phyloP scores from a whole-genome alignment of 2,888 invertebrate species.

The Ametastegia equiseti region DNA sequence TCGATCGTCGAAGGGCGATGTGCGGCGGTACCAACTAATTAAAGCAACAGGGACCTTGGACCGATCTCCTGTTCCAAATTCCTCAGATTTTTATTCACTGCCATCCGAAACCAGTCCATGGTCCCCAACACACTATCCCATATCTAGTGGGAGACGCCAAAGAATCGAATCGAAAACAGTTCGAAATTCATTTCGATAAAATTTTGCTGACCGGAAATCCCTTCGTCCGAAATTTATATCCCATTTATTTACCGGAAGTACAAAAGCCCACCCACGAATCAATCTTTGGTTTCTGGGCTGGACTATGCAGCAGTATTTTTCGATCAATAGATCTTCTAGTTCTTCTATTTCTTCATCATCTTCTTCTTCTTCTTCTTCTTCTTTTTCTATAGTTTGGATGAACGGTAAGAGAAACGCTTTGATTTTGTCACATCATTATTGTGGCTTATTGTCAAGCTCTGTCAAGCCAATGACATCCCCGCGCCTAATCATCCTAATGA shows the following conservation, averaged over 20 bases:
- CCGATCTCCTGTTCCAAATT: slow-evolving; percentile 45
- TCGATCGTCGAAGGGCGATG: slow-evolving; percentile 69
- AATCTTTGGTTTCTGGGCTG: not conserved
- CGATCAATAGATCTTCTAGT: not conserved
- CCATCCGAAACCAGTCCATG: slow-evolving; percentile 1
- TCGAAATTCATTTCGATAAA: not conserved
- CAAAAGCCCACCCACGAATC: slow-evolving; percentile 15
- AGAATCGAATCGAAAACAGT: not conserved
- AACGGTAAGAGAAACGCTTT: not conserved
- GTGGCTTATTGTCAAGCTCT: slow-evolving; percentile 21
- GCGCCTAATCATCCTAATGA: slow-evolving; percentile 28
- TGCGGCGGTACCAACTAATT: slow-evolving; percentile 74
- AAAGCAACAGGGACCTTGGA: slow-evolving; percentile 65
- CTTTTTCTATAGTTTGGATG: too few relatives aligned
- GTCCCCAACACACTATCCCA: not conserved
- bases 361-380: too few relatives aligned
- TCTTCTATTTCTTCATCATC: not conserved
- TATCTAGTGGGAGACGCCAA: too few relatives aligned
- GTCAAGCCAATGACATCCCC: slow-evolving; percentile 37
- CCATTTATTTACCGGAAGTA: slow-evolving; percentile 9
- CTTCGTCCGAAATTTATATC: not conserved
- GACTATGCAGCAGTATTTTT: not conserved
- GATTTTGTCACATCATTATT: slow-evolving; percentile 46
- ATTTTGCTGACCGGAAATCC: too few relatives aligned
- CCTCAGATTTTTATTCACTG: slow-evolving; percentile 44